These are phyloP conservation scores for Oreochromis mossambicus DNA, from an alignment of 2,797 vertebrate genomes.

Conservation along the genomic window DNA sequence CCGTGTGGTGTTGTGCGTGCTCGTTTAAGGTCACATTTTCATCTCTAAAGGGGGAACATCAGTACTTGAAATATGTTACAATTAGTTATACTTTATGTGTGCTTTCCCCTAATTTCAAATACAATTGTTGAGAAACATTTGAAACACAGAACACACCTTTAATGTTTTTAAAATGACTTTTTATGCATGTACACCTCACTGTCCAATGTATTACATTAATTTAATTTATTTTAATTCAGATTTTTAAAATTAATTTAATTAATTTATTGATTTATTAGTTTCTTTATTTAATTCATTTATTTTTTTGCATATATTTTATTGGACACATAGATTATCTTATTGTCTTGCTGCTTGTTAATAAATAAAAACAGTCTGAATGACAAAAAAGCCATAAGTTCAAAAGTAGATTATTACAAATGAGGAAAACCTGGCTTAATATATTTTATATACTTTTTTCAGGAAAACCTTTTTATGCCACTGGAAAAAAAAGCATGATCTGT, in stretches of 20 bases:
- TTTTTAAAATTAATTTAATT: fast-evolving
- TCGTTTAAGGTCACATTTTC: not conserved
- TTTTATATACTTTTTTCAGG: not conserved
- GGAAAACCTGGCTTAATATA: not conserved
- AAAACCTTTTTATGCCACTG: not conserved
- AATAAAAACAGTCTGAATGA: too few species aligned
- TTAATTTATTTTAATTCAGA: not conserved
- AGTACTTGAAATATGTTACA: fast-evolving
- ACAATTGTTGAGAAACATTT: not conserved
- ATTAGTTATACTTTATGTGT: not conserved
- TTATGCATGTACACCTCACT: not conserved
- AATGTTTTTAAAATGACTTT: not conserved
- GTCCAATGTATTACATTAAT: not conserved
- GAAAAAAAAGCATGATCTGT: fast-evolving
- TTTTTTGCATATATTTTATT: not conserved
- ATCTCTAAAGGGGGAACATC: not conserved
- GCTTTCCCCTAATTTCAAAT: not conserved
- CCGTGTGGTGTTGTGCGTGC: not conserved
- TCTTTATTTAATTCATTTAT: not conserved
- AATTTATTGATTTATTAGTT: fast-evolving
- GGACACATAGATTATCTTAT: not conserved
- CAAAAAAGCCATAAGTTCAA: not conserved
- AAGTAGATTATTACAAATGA: not conserved
- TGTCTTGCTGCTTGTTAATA: not conserved
- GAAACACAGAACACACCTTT: not conserved